Conservation (phyloP, 2,888 invertebrate genomes). For the Leucania comma region DNA sequence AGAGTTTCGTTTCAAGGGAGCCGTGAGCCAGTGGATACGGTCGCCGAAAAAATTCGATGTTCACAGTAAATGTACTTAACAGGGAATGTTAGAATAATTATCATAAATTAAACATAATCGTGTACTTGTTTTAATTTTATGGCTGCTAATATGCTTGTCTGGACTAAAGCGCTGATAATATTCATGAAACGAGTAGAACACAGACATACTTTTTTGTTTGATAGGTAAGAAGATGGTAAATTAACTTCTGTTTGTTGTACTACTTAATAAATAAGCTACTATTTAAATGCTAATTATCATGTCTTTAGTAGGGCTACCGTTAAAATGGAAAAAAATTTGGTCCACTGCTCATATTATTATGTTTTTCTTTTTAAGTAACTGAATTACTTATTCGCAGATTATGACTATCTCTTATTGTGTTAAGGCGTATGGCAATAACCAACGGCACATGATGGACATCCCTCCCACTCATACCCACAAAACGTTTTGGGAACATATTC, state of each 20-base stretch:
- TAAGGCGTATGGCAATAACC: too few species aligned
- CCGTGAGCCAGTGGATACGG: slow-evolving; percentile 62
- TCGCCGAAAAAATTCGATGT: slow-evolving; percentile 66
- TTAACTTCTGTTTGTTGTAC: slow-evolving; percentile 38
- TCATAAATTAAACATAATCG: slow-evolving; percentile 76
- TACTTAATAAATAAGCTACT: slow-evolving; percentile 41
- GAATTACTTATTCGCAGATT: too few species aligned
- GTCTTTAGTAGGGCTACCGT: slow-evolving; percentile 12
- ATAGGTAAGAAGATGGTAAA: slow-evolving; percentile 32
- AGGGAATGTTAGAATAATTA: slow-evolving; percentile 73
- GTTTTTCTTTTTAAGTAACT: not conserved
- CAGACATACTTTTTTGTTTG: slow-evolving; percentile 38
- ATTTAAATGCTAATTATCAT: slow-evolving; percentile 44
- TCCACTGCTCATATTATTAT: not conserved
- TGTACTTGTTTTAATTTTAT: slow-evolving; percentile 77
- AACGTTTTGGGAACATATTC: too few species aligned
- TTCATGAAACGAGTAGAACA: slow-evolving; percentile 43
- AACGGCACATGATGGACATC: too few species aligned
- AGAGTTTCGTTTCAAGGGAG: not conserved
- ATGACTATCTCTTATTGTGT: too few species aligned
- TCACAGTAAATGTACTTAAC: slow-evolving; percentile 75
- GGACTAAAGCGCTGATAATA: slow-evolving; percentile 56
- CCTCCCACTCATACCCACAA: too few species aligned
- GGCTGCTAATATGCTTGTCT: slow-evolving; percentile 73
- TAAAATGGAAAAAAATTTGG: not conserved